Conservation (phyloP, 1,140 invertebrate species). For the Drosophila sp. region DNA sequence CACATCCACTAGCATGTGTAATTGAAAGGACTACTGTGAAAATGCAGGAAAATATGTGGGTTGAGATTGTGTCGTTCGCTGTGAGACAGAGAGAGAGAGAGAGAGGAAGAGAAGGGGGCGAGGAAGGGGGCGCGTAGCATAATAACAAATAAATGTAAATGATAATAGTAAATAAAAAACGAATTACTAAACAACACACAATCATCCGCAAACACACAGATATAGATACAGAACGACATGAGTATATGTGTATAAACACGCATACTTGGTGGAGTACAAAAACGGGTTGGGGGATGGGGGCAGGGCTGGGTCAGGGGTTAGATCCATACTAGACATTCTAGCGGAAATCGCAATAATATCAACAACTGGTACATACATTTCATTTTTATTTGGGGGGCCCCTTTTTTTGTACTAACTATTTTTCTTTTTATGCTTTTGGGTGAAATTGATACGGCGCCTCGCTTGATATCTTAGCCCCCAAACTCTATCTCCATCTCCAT, state of each 20-base stretch:
- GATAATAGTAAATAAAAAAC: slow-evolving; percentile 81
- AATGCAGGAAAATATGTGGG: slow-evolving; percentile 13
- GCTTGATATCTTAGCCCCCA: slow-evolving; percentile 38
- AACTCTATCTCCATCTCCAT: slow-evolving; percentile 13
- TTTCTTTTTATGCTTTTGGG: background rate
- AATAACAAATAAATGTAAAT: slow-evolving; percentile 82
- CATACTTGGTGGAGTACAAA: slow-evolving; percentile 25
- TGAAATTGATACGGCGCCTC: slow-evolving; percentile 70
- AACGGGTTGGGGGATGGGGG: background rate
- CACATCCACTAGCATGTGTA: slow-evolving; percentile 16
- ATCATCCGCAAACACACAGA: slow-evolving; percentile 55
- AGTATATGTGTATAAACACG: slow-evolving; percentile 33
- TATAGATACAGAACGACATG: slow-evolving; percentile 24
- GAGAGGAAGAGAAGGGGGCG: background rate
- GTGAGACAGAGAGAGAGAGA: background rate
- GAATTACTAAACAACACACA: slow-evolving; percentile 79
- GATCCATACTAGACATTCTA: slow-evolving; percentile 17
- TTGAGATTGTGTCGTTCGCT: slow-evolving; percentile 2
- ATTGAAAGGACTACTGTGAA: slow-evolving; percentile 28
- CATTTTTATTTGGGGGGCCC: slow-evolving; percentile 25
- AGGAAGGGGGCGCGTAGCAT: slow-evolving; percentile 47
- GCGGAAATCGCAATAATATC: slow-evolving; percentile 30
- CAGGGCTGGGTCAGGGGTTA: background rate
- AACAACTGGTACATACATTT: slow-evolving; percentile 26
- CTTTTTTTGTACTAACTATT: slow-evolving; percentile 52